A percentile compares a stretch with the other conserved stretches of the same genome.
phyloP scores from a whole-genome alignment of 1,140 invertebrate species.

The Araneus ventricosus region DNA sequence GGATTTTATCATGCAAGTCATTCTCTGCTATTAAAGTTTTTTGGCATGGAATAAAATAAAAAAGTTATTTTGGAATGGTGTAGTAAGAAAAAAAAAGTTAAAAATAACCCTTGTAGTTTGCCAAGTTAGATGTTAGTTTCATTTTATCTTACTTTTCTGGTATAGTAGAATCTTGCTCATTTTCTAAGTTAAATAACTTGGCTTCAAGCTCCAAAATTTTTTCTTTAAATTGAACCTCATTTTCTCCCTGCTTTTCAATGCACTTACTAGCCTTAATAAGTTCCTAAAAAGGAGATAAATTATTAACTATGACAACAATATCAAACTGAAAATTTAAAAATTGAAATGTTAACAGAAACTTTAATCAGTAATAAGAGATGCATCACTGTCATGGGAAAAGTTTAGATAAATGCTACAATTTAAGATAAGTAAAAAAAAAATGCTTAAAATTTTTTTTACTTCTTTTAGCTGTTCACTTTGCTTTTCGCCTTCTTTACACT shows the following conservation, averaged over 20 bases:
- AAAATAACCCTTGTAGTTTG: too few species aligned
- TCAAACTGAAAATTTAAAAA: too few species aligned
- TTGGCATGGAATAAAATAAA: too few species aligned
- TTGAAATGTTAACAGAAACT: too few species aligned
- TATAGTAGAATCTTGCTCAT: slow-evolving; percentile 32
- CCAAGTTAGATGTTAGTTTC: too few species aligned
- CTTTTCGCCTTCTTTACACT: slow-evolving; percentile 21
- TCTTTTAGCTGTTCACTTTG: neutral
- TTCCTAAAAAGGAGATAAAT: slow-evolving; percentile 22
- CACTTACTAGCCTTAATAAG: slow-evolving; percentile 43
- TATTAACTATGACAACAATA: too few species aligned
- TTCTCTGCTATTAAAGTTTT: too few species aligned
- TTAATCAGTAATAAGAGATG: too few species aligned
- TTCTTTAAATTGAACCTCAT: slow-evolving; percentile 50
- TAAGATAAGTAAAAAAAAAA: neutral
- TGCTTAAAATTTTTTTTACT: too few species aligned
- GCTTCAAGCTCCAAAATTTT: slow-evolving; percentile 4
- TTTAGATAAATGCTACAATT: neutral
- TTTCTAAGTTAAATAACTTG: slow-evolving; percentile 47
- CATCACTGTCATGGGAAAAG: neutral
- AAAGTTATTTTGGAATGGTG: too few species aligned
- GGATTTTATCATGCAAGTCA: too few species aligned
- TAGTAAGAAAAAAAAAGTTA: too few species aligned
- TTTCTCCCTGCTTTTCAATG: slow-evolving; percentile 55
- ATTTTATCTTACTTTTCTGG: slow-evolving; percentile 56